Percentiles rank a stretch among this genome's conserved stretches.
Evolutionary conservation across 2,888 invertebrate genomes (phyloP).

Genomic region (Amphipyra tragopoginis): DNA sequence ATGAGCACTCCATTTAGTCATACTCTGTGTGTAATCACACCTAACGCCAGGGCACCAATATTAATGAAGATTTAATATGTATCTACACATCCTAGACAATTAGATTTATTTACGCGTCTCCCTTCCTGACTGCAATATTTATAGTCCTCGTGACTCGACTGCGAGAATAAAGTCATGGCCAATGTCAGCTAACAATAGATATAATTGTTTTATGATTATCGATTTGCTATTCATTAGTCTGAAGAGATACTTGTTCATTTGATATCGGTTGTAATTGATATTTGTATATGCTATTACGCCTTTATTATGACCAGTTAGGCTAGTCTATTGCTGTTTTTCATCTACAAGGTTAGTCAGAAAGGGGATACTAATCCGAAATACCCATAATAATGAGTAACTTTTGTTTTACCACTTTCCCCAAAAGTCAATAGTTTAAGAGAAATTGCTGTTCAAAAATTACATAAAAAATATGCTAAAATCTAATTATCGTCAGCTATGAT

Average conservation of each 20-base stretch:
- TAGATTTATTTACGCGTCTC: constrained; percentile 55
- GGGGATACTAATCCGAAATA: no score
- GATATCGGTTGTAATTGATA: constrained; percentile 35
- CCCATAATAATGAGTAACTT: no score
- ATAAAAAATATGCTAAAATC: no score
- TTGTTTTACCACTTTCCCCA: no score
- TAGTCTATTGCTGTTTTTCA: no score
- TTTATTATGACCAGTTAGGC: background rate
- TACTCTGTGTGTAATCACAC: constrained; percentile 3
- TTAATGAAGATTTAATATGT: constrained; percentile 42
- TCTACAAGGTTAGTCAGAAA: no score
- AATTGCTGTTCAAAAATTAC: no score
- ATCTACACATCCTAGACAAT: constrained; percentile 21
- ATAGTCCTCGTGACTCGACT: constrained; percentile 61
- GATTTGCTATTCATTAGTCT: constrained; percentile 56
- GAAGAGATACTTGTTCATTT: constrained; percentile 39
- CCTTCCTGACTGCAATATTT: constrained; percentile 57
- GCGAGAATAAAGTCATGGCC: constrained; percentile 31
- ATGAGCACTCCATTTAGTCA: constrained; percentile 1
- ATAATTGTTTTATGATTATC: constrained; percentile 54
- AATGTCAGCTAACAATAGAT: constrained; percentile 59
- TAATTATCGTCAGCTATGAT: no score
- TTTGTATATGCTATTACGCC: background rate
- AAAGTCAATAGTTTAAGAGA: no score
- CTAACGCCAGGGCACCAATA: constrained; percentile 22